phyloP scores from a whole-genome alignment of 2,797 vertebrate species.

The Pogonophryne albipinna region DNA sequence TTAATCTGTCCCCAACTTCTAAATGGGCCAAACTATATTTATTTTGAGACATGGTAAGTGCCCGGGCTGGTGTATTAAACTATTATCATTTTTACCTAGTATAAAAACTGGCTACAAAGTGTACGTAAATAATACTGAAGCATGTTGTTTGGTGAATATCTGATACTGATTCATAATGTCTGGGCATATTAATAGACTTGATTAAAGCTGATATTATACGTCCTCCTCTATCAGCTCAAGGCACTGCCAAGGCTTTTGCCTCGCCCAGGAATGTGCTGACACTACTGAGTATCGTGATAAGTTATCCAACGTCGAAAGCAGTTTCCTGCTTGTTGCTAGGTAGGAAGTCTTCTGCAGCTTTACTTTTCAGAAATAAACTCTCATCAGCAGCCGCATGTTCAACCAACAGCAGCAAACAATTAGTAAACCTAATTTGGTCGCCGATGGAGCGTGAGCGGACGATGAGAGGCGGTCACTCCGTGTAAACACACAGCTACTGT shows the following conservation, averaged over 20 bases:
- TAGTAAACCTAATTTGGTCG: slow-evolving; percentile 53
- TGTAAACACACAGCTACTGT: slow-evolving; percentile 51
- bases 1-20: too few species aligned
- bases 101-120: not conserved
- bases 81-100: not conserved
- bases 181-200: slow-evolving; percentile 10
- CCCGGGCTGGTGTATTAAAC: not conserved
- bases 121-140: slow-evolving; percentile 20
- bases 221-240: slow-evolving; percentile 12
- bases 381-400: slow-evolving; percentile 42
- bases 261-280: slow-evolving; percentile 8
- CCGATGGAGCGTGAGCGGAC: slow-evolving; percentile 28
- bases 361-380: slow-evolving; percentile 10
- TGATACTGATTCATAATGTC: slow-evolving; percentile 8
- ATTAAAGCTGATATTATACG: slow-evolving; percentile 26
- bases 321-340: slow-evolving; percentile 1
- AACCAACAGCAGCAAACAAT: slow-evolving; percentile 35
- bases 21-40: too few species aligned
- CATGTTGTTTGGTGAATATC: slow-evolving; percentile 7
- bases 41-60: not conserved
- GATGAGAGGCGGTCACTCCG: slow-evolving; percentile 28
- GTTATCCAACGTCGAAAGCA: slow-evolving; percentile 15
- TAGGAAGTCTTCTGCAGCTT: slow-evolving; percentile 9
- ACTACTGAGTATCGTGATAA: slow-evolving; percentile 37
- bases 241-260: slow-evolving; percentile 11